Base-by-base conservation (phyloP, 2,797 vertebrate species). In the Esox lucius region DNA sequence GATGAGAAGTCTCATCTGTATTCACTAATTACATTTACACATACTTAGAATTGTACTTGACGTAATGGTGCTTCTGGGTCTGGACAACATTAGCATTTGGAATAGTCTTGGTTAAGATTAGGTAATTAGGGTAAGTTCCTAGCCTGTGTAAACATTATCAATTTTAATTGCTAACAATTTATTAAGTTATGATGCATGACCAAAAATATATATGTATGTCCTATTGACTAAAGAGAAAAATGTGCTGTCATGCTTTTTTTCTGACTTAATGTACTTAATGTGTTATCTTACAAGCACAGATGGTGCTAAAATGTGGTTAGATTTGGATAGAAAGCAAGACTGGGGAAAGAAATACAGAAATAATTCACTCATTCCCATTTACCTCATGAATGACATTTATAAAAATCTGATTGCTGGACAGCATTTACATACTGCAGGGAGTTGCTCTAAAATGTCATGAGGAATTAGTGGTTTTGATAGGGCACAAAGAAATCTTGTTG, bases 361-460 rank as follows among this genome's bases (percentile, higher is more conserved):
- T 73, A 78, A 78, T 73, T 77, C 76, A 81, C 56, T 28, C 76
- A 71, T 73, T 84, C 83, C 83, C 84, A 46, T 64, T 86, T 87
- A 81, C 83, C 87, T 89, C 88, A 80, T 84, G 84, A 91, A 88
- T 92, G 92, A 91, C 93, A 94, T 95, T 95, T 93, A 85, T 89
- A 85, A 68, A 84, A 91, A 94, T 93, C 92, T 91, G 91, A 94
- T 94, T 90, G 90, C 79, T 71, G 80, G 78, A 81, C 78, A 82
- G 83, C 87, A 93, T 94, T 94, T 93, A 82, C 91, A 94, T 92
- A 91, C 84, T 53, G 85, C 75, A 88, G 89, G 87, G 89, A 92
- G 93, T 91, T 86, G 91, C 88, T 71, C 70, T 82, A 81, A 95
- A 95, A 95, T 94, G 93, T 92, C 91, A 94, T 70, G 85, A 85